Percentiles rank a stretch among this genome's conserved stretches.
Conservation (phyloP, 2,797 vertebrate species). For the Tapera naevia region DNA sequence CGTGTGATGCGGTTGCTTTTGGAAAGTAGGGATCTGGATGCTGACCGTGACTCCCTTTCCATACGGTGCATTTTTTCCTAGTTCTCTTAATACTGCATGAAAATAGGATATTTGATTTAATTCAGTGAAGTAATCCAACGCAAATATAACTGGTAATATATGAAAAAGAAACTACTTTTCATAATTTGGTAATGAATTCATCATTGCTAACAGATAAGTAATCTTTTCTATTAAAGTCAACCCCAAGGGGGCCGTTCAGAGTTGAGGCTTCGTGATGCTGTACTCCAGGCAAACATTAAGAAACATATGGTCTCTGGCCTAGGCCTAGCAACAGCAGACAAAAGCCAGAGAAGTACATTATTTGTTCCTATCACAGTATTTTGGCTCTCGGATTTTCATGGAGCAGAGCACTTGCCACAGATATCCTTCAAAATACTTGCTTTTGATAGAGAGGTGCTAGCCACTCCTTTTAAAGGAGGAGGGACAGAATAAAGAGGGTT, state of each 20-base stretch:
- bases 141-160: not conserved
- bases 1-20: not conserved
- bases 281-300: not conserved
- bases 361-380: not conserved
- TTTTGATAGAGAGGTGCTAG: not conserved
- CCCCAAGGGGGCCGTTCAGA: not conserved
- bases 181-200: not conserved
- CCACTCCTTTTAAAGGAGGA: not conserved
- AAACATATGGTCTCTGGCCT: not conserved
- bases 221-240: not conserved
- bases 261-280: not conserved
- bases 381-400: not conserved
- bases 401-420: not conserved
- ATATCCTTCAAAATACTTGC: not conserved
- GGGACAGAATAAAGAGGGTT: not conserved
- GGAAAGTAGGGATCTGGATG: not conserved
- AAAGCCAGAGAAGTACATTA: not conserved
- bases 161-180: not conserved
- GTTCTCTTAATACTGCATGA: not conserved
- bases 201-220: not conserved
- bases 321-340: not conserved
- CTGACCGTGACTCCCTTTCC: not conserved
- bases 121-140: not conserved
- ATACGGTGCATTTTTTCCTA: accelerated
- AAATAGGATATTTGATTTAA: not conserved